phyloP scores from a whole-genome alignment of 2,113 vertebrate species.

The Arizona elegans region DNA sequence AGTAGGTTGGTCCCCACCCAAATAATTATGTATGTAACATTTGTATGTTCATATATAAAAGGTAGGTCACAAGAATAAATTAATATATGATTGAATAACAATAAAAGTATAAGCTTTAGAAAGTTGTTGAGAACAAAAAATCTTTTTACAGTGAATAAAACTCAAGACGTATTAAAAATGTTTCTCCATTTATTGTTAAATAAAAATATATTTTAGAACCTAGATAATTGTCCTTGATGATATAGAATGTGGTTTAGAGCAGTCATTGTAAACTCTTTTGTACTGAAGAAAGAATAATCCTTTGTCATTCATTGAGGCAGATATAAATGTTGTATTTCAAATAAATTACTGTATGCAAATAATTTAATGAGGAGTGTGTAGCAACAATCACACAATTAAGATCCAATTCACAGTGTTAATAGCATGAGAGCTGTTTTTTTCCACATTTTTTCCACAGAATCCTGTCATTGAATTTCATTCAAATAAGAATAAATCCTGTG shows the following conservation, averaged over 20 bases:
- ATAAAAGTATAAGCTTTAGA: background rate
- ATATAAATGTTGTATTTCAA: background rate
- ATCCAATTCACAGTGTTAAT: background rate
- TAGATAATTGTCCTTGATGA: background rate
- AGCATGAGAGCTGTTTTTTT: background rate
- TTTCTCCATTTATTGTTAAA: background rate
- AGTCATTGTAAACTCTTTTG: background rate
- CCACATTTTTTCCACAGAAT: background rate
- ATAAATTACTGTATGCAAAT: background rate
- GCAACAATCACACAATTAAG: background rate
- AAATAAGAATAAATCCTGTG: background rate
- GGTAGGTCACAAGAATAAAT: background rate
- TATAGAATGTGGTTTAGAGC: background rate
- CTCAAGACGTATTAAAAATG: background rate
- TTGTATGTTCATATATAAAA: background rate
- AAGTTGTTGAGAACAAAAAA: background rate
- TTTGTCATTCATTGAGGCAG: background rate
- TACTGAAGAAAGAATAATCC: background rate
- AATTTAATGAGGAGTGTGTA: background rate
- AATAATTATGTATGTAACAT: background rate
- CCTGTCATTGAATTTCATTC: background rate
- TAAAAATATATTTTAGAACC: background rate
- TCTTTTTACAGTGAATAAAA: background rate
- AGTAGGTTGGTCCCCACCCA: background rate
- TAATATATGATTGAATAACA: background rate